A percentile compares a stretch with the other conserved stretches of the same genome.
Evolutionary conservation across 2,888 invertebrate genomes (phyloP).

Genomic region (Emmelina monodactyla): DNA sequence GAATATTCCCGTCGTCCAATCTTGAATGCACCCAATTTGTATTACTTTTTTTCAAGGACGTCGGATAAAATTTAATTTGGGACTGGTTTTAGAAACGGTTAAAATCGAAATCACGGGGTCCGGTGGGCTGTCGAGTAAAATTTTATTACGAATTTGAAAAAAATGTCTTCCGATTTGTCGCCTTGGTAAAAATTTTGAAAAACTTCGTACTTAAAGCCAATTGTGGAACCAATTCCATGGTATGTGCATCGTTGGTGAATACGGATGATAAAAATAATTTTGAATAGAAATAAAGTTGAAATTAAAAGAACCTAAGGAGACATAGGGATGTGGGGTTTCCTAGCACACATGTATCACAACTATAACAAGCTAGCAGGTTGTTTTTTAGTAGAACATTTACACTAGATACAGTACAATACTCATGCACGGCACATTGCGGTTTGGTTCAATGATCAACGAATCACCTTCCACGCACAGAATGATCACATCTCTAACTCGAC

Average conservation of each 20-base stretch:
- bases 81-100: conserved; percentile 53
- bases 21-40: conserved; percentile 38
- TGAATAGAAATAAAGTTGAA: conserved; percentile 24
- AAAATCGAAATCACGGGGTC: conserved; percentile 47
- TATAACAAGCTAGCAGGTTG: conserved; percentile 60
- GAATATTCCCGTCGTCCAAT: conserved; percentile 58
- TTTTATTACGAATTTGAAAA: neutral
- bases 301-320: conserved; percentile 35
- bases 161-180: too few species aligned
- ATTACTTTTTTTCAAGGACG: conserved; percentile 50
- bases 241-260: neutral
- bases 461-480: conserved; percentile 8
- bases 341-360: conserved; percentile 55
- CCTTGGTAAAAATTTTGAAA: neutral
- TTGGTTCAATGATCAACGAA: conserved; percentile 56
- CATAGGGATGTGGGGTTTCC: conserved; percentile 48
- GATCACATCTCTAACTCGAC: neutral
- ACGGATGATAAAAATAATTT: conserved; percentile 16
- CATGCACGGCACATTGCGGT: conserved; percentile 62
- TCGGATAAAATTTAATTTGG: conserved; percentile 51
- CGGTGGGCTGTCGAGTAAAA: conserved; percentile 24
- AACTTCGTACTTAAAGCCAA: neutral
- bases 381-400: conserved; percentile 48
- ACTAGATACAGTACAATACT: conserved; percentile 57
- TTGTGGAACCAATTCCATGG: neutral